Evolutionary conservation across 2,797 vertebrate genomes (phyloP).

Genomic region (Erethizon dorsatum): DNA sequence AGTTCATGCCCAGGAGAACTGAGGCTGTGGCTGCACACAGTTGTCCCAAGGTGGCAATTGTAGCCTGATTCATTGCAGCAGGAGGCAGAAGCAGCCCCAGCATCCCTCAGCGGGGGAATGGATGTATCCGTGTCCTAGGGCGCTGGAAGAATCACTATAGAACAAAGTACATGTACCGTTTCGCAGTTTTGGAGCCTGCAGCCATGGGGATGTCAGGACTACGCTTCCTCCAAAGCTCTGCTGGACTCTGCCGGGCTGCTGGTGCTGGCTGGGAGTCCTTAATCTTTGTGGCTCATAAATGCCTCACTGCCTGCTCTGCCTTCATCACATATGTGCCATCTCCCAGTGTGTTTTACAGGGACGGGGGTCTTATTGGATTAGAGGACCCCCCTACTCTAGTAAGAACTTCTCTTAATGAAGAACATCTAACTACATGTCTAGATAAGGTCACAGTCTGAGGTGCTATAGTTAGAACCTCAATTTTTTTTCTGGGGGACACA

Average conservation of each 20-base stretch:
- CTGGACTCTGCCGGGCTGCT: neutral
- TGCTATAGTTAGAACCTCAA: neutral
- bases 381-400: too few relatives aligned
- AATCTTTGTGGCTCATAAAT: rapidly evolving
- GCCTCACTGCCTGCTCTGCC: neutral
- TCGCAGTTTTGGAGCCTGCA: neutral
- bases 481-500: too few relatives aligned
- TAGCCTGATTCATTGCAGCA: rapidly evolving
- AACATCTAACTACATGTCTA: neutral
- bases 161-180: rapidly evolving
- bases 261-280: neutral
- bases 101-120: neutral
- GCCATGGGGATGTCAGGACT: neutral
- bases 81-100: rapidly evolving
- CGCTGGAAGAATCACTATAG: neutral
- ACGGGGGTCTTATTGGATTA: neutral
- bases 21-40: neutral
- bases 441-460: neutral
- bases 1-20: neutral
- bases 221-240: rapidly evolving
- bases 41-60: rapidly evolving
- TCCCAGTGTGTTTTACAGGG: neutral
- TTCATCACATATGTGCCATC: rapidly evolving
- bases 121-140: neutral
- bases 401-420: neutral